Evolutionary conservation across 2,888 invertebrate species (phyloP).

Genomic region (Malachius bipustulatus): DNA sequence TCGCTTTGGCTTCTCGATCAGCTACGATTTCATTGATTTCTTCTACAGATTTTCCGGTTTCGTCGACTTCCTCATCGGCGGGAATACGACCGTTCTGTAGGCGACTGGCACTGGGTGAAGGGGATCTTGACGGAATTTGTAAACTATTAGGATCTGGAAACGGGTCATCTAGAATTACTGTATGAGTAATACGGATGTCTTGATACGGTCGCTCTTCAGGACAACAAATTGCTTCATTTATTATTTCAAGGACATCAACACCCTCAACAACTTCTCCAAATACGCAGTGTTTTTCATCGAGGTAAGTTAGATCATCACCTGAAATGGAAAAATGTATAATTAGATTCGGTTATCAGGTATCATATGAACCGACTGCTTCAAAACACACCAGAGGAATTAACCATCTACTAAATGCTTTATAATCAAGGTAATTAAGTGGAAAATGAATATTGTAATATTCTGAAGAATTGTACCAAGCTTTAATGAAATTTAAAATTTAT

Average conservation of each 20-base stretch:
- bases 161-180: constrained; percentile 91
- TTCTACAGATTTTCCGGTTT: constrained; percentile 71
- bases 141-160: constrained; percentile 79
- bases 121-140: constrained; percentile 70
- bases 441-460: no score
- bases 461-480: no score
- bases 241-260: constrained; percentile 67
- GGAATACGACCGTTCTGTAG: constrained; percentile 75
- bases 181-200: constrained; percentile 93
- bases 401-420: no score
- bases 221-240: constrained; percentile 93
- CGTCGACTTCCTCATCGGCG: constrained; percentile 88
- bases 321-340: no score
- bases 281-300: constrained; percentile 86
- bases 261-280: constrained; percentile 95
- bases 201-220: constrained; percentile 80
- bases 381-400: no score
- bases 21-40: constrained; percentile 81
- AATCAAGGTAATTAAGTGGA: no score
- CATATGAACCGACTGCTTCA: no score
- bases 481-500: no score
- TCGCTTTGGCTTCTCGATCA: constrained; percentile 87
- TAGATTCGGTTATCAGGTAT: no score
- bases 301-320: constrained; percentile 62
- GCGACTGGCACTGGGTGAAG: constrained; percentile 74